Percentiles rank a stretch among this genome's conserved stretches.
Evolutionary conservation across 2,888 invertebrate species (phyloP).

Genomic region (Eupithecia inturbata): DNA sequence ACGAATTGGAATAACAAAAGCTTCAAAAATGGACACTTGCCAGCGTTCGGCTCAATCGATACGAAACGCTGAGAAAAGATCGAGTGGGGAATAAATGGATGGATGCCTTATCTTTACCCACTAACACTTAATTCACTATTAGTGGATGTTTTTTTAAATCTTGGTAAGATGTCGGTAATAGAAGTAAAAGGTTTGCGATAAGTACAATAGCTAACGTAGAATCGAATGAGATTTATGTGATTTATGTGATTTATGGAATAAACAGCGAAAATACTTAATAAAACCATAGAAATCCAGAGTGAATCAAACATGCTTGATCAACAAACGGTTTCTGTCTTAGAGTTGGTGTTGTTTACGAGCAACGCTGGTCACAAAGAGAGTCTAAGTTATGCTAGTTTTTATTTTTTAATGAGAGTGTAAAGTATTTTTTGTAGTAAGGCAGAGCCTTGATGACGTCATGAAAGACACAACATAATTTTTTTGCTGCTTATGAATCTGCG

Average conservation of each 20-base stretch:
- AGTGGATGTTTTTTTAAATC: not conserved
- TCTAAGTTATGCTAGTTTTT: not conserved
- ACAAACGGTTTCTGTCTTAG: not conserved
- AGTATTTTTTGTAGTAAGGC: too few relatives aligned
- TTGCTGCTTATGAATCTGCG: not conserved
- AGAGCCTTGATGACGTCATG: not conserved
- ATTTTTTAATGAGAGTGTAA: too few relatives aligned
- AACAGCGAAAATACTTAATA: not conserved
- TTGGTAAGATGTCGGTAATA: not conserved
- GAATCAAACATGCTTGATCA: not conserved
- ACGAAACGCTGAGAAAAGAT: slow-evolving; percentile 55
- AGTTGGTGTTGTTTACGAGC: not conserved
- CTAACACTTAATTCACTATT: slow-evolving; percentile 2
- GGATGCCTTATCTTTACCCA: not conserved
- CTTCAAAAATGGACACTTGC: slow-evolving; percentile 65
- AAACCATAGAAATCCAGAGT: not conserved
- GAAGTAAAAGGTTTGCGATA: not conserved
- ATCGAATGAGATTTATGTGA: not conserved
- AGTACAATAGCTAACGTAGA: not conserved
- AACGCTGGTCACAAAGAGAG: not conserved
- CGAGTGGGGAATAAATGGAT: slow-evolving; percentile 27
- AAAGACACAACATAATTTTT: not conserved
- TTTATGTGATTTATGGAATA: too few relatives aligned
- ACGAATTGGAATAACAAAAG: slow-evolving; percentile 65
- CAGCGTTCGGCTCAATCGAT: slow-evolving; percentile 63